Evolutionary conservation across 2,888 invertebrate genomes (phyloP), one percentile per base, ranked within the genome.

Genomic region (Tupiocoris notatus): DNA sequence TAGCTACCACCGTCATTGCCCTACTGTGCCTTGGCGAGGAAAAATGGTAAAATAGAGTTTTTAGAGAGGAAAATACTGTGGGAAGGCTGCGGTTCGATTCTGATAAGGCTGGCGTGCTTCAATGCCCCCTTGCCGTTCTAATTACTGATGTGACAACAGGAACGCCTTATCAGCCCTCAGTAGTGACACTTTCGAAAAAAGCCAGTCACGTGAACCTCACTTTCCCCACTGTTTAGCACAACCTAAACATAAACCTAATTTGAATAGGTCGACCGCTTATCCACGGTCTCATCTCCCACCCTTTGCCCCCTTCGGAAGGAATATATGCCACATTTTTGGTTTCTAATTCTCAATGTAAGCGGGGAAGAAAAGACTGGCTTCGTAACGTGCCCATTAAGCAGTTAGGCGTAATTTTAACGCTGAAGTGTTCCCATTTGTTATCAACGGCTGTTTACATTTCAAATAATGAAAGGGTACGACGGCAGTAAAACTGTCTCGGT

Each of bases 71-170:
- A 59, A 59, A 59, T n/a, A n/a, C 16, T n/a, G 18, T 9, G 59
- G 7, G 59, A 59, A n/a, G 59, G 20, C 65, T 20, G 56, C 21
- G 57, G 56, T 54, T 39, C 57, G 54, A 67, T 57, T 56, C 67
- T 67, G 67, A 67, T 67, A 67, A 67, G 67, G 67, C 54, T 67
- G 23, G 67, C 67, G 67, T 67, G 67, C 57, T 66, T 23, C 24
- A 24, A 12, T n/a, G 18, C 16, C 2, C 56, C 25, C 57, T 21
- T 56, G 54, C 20, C 67, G 56, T 67, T n/a, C 67, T 67, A 67
- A 67, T 67, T 67, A 67, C 67, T 67, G 67, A 67, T 67, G 67
- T 67, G 67, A 67, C 67, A 67, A 67, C 67, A 67, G 57, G n/a
- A 56, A 3, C 12, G 6, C 54, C 67, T 67, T 67, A 67, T 67